Percentiles rank a stretch among this genome's conserved stretches.
These are phyloP conservation scores for Neofelis nebulosa DNA, from an alignment of 2,113 vertebrate genomes.

Conservation along the genomic window DNA sequence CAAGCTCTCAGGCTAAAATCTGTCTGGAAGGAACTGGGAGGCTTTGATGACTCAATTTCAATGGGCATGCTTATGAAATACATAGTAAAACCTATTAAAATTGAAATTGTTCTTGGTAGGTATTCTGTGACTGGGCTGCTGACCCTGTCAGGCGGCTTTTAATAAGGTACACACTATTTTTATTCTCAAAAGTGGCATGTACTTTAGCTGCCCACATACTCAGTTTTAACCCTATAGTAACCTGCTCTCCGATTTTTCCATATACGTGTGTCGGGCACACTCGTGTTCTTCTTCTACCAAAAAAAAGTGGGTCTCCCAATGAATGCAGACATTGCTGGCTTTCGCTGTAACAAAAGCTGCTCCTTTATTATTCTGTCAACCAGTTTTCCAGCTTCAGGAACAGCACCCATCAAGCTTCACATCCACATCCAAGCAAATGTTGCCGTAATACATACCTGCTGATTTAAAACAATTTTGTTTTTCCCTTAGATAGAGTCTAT, in stretches of 20 bases:
- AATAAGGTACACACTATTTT: constrained; percentile 92
- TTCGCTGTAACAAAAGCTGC: neutral
- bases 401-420: neutral
- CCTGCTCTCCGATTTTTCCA: constrained; percentile 52
- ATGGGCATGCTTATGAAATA: constrained; percentile 96
- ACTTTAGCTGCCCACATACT: constrained; percentile 81
- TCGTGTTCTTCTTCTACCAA: neutral
- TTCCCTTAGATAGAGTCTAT: neutral
- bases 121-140: constrained; percentile 90
- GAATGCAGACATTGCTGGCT: neutral
- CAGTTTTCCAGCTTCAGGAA: constrained; percentile 47
- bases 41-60: constrained; percentile 99
- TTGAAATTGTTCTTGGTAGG: constrained; percentile 99
- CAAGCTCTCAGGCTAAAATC: constrained; percentile 96
- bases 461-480: constrained; percentile 27
- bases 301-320: constrained; percentile 15
- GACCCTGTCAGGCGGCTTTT: constrained; percentile 94
- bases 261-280: neutral
- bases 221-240: constrained; percentile 83
- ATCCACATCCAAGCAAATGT: neutral
- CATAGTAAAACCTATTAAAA: constrained; percentile 99
- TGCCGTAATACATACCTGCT: constrained; percentile 20
- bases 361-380: neutral
- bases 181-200: constrained; percentile 85
- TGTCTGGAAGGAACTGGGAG: constrained; percentile 92